Base-by-base conservation (phyloP, 2,113 vertebrate species). In the Syngnathus floridae region DNA sequence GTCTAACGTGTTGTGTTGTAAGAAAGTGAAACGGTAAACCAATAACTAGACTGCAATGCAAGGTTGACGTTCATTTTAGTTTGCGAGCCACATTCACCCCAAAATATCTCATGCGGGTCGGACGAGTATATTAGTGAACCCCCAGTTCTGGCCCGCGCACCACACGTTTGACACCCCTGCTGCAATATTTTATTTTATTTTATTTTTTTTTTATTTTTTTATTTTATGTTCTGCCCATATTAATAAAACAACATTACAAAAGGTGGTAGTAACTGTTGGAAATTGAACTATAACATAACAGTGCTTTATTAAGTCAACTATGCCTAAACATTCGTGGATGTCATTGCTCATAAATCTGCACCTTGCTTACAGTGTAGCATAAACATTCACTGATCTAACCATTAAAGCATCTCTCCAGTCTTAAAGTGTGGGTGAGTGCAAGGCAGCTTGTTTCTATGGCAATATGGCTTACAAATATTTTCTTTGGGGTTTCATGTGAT, bases 361-460 rank as follows among this genome's bases (percentile, higher is more conserved):
- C 1, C 8, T 21, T n/a, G 38, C 26, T 41, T 37, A 60, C 40
- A 19, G 4, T 1, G 19, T 12, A 60, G 21, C 21, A 62, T 45
- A 36, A 10, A 63, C 62, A 11, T 35, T 38, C 38, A 45, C 9
- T 49, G 12, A 65, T 10, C 59, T 36, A 21, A 26, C n/a, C 31
- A 22, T 7, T 4, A 16, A 63, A 26, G 35, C 35, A 1, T 61
- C 59, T 75, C 69, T 78, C 54, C 55, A 74, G 77, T 76, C 64
- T 68, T 54, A 31, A 73, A 69, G 73, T 72, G 79, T 72, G 72
- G 76, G 67, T 70, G 80, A 66, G 71, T 72, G 49, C 65, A 58
- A 63, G 26, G 38, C 62, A 57, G 67, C 69, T 78, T 83, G 83
- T 88, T 87, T 83, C 85, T 81, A 84, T 83, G 82, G 79, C 63